A percentile compares a stretch with the other conserved stretches of the same genome.
Conservation (phyloP, 2,888 invertebrate species). For the Spodoptera littoralis region DNA sequence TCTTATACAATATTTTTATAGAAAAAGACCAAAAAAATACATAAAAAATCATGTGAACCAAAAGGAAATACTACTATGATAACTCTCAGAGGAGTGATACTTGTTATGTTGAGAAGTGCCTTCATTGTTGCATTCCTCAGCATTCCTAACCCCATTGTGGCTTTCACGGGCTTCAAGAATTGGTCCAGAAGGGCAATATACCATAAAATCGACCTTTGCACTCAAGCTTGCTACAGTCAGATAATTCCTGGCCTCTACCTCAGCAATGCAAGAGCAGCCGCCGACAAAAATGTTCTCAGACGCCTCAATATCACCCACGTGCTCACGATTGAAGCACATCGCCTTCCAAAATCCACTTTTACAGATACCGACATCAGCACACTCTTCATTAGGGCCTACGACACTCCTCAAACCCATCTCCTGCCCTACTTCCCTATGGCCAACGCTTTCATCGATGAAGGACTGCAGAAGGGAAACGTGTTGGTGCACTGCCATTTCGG, state of each 20-base stretch:
- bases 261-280: slow-evolving; percentile 83
- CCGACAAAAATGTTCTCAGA: slow-evolving; percentile 73
- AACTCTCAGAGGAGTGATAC: slow-evolving; percentile 65
- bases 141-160: slow-evolving; percentile 77
- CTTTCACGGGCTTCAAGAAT: slow-evolving; percentile 74
- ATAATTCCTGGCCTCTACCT: slow-evolving; percentile 81
- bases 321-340: slow-evolving; percentile 82
- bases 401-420: slow-evolving; percentile 81
- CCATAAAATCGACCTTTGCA: slow-evolving; percentile 81
- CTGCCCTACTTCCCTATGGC: slow-evolving; percentile 85
- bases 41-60: slow-evolving; percentile 42
- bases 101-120: slow-evolving; percentile 79
- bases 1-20: slow-evolving; percentile 34
- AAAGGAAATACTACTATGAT: slow-evolving; percentile 62
- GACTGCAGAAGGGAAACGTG: slow-evolving; percentile 91
- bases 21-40: slow-evolving; percentile 59
- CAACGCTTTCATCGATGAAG: slow-evolving; percentile 87
- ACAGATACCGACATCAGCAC: slow-evolving; percentile 76
- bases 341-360: slow-evolving; percentile 79
- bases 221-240: slow-evolving; percentile 80
- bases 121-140: slow-evolving; percentile 77
- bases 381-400: slow-evolving; percentile 85
- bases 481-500: slow-evolving; percentile 98
- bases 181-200: slow-evolving; percentile 80
- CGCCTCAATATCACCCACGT: slow-evolving; percentile 84